These are phyloP conservation scores for Periophthalmodon schlosseri DNA, from an alignment of 2,113 vertebrate genomes.

Conservation along the genomic window DNA sequence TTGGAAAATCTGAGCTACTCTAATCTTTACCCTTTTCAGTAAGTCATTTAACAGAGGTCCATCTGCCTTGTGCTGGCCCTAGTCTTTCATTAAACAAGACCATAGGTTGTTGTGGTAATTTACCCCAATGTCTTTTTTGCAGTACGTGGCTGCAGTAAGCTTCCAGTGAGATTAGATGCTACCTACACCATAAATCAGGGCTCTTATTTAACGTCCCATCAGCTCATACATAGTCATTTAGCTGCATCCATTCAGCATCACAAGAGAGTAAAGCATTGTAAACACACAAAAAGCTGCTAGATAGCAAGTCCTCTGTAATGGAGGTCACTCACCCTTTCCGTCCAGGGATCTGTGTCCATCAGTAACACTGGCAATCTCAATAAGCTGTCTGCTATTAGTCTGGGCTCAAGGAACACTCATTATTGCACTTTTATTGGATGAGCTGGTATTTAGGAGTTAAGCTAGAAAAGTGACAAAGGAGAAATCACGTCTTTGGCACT, in stretches of 20 bases:
- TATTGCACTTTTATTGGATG: neutral
- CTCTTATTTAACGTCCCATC: neutral
- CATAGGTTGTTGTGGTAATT: neutral
- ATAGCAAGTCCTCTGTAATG: conserved; percentile 12
- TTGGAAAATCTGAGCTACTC: neutral
- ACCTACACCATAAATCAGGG: conserved; percentile 2
- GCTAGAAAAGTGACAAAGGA: neutral
- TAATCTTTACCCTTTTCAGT: neutral
- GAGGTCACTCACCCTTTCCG: neutral
- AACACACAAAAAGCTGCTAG: neutral
- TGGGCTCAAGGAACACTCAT: conserved; percentile 7
- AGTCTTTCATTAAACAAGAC: neutral
- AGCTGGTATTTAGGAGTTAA: neutral
- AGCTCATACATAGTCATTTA: conserved; percentile 1
- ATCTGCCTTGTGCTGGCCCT: neutral
- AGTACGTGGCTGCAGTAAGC: neutral
- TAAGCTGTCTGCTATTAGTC: neutral
- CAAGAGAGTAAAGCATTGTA: conserved; percentile 1
- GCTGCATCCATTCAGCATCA: conserved; percentile 2
- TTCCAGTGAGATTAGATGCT: neutral
- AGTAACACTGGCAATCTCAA: neutral
- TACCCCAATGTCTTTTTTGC: neutral
- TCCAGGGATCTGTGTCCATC: neutral
- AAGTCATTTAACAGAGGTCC: neutral
- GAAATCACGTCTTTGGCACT: neutral